Conservation (phyloP, 2,797 vertebrate species). For the Sebastes nivosus region DNA sequence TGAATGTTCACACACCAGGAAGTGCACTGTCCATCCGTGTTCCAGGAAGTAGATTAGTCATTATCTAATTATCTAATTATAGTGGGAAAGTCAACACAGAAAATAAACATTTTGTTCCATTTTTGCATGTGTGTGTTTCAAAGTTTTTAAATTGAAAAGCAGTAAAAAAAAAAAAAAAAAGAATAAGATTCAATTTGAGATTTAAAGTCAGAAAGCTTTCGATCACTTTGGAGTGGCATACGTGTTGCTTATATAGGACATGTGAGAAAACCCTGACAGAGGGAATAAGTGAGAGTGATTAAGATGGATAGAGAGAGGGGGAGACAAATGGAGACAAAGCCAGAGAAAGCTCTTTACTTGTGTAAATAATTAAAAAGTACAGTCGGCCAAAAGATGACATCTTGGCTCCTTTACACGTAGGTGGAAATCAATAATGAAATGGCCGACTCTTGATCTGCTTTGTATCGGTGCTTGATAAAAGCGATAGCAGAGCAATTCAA, state of each 20-base stretch:
- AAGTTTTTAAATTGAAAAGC: neutral
- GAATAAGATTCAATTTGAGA: neutral
- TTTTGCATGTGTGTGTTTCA: neutral
- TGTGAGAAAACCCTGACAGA: slow-evolving; percentile 8
- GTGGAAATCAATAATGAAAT: slow-evolving; percentile 66
- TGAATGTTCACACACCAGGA: neutral
- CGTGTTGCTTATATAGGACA: neutral
- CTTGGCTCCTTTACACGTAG: slow-evolving; percentile 45
- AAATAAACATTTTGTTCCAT: too few species aligned
- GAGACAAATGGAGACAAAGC: slow-evolving; percentile 22
- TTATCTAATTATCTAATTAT: neutral
- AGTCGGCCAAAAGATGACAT: slow-evolving; percentile 47
- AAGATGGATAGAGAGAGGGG: neutral
- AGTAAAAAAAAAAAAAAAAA: neutral
- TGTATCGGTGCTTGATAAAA: slow-evolving; percentile 50
- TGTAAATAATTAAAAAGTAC: slow-evolving; percentile 69
- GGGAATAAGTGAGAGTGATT: neutral
- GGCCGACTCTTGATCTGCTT: slow-evolving; percentile 32
- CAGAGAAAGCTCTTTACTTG: slow-evolving; percentile 44
- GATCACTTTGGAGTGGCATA: neutral
- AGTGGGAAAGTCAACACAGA: neutral
- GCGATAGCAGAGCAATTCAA: slow-evolving; percentile 47
- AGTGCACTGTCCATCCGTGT: neutral
- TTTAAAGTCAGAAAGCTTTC: neutral
- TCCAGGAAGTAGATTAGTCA: slow-evolving; percentile 23